Conservation (phyloP, 2,797 vertebrate species). For the Melopsittacus undulatus region DNA sequence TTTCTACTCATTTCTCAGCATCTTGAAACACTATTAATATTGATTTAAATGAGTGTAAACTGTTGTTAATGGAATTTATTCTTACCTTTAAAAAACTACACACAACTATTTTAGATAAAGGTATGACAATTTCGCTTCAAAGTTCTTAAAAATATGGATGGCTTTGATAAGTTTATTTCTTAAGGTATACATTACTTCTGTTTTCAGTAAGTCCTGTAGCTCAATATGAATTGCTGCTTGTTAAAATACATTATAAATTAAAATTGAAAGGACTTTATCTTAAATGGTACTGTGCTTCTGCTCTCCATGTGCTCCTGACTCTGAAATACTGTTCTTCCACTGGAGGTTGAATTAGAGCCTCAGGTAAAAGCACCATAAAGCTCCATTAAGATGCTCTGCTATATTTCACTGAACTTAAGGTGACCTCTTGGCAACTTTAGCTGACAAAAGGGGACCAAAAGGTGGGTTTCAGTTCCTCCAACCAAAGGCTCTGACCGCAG, state of each 20-base stretch:
- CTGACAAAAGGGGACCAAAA: not conserved
- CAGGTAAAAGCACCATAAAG: not conserved
- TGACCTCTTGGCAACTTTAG: not conserved
- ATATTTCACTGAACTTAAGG: not conserved
- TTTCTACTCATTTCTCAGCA: not conserved
- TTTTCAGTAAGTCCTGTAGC: not conserved
- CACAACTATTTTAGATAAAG: not conserved
- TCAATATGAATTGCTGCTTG: accelerated
- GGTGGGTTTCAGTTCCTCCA: not conserved
- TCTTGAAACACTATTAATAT: not conserved
- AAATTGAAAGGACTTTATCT: not conserved
- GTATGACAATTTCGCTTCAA: not conserved
- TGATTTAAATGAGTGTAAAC: not conserved
- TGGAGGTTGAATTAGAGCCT: not conserved
- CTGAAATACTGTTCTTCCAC: not conserved
- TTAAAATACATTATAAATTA: not conserved
- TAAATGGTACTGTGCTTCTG: not conserved
- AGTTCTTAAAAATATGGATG: not conserved
- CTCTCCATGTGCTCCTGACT: not conserved
- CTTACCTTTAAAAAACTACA: not conserved
- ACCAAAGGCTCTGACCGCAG: too few species aligned
- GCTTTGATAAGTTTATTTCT: not conserved
- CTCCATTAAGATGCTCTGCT: not conserved
- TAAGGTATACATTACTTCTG: not conserved
- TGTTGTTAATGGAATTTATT: not conserved